Base-by-base conservation (phyloP, 1,140 invertebrate species). In the Danaus melanippus region DNA sequence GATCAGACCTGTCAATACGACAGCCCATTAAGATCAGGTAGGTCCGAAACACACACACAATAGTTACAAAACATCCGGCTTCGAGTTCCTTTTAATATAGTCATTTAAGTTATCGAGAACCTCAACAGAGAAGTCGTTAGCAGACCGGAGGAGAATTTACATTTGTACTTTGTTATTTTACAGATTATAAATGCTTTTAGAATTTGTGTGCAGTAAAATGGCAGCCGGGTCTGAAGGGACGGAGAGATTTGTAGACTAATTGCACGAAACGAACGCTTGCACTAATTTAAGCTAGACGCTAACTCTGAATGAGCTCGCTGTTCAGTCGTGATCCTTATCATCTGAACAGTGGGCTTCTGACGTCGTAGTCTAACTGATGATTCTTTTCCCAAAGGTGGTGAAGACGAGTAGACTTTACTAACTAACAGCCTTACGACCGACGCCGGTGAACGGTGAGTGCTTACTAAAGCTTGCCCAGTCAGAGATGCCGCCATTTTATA, bases 11-110 rank as follows among this genome's bases (percentile, higher is more conserved):
- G 10, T 76, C 72, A 2, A 53, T 82, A 42, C 42, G 79, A 11
- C 72, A 73, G 44, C 78, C 80, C 9, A 76, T 84, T 15, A 71
- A 72, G 53, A 76, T 84, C 72, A 84, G 80, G 80, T 83, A 66
- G 43, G 11, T 17, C 9, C 8, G 10, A 50, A 12, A 8, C 41
- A 44, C 46, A 12, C 15, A 12, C n/a, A n/a, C n/a, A n/a, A n/a
- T n/a, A n/a, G 15, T 15, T 15, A 15, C 15, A 15, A 15, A 15
- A 15, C 15, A 15, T 15, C 15, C 15, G 15, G n/a, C 11, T 46
- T 12, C 7, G 6, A 46, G 12, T 5, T 12, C 12, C 10, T 15
- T 15, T 15, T 46, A 59, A 46, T 53, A 48, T 53, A 52, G 41
- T 41, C 2, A 15, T 46, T 15, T 21, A 8, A 15, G 32, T 9